phyloP scores from a whole-genome alignment of 1,140 invertebrate species.

The Sycophaga agraensis region DNA sequence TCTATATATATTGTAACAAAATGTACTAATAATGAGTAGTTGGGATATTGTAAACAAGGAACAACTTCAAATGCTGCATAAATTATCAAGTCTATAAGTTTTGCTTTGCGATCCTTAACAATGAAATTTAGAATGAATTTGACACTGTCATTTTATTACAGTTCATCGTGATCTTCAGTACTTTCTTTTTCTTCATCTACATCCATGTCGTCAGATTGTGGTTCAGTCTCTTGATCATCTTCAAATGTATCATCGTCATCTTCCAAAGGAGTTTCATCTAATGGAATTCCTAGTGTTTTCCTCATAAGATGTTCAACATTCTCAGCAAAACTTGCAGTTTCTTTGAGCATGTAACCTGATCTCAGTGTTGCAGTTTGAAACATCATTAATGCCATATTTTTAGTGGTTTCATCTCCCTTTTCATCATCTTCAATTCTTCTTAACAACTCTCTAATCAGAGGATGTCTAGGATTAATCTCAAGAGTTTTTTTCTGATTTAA shows the following conservation, averaged over 20 bases:
- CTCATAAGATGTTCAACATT: constrained; percentile 86
- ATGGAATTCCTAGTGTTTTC: constrained; percentile 77
- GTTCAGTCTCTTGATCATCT: constrained; percentile 56
- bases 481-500: constrained; percentile 95
- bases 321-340: constrained; percentile 84
- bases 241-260: constrained; percentile 66
- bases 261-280: constrained; percentile 70
- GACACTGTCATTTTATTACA: constrained; percentile 37
- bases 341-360: constrained; percentile 86
- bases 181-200: constrained; percentile 40
- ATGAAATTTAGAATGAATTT: constrained; percentile 18
- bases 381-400: constrained; percentile 88
- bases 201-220: constrained; percentile 56
- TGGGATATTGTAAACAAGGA: background rate
- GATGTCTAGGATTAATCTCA: constrained; percentile 97
- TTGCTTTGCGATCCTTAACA: constrained; percentile 38
- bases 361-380: constrained; percentile 91
- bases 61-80: constrained; percentile 21
- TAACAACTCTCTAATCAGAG: constrained; percentile 89
- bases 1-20: background rate
- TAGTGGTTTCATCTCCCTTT: constrained; percentile 78
- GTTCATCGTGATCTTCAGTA: constrained; percentile 49
- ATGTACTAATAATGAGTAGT: background rate
- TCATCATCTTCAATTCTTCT: constrained; percentile 78
- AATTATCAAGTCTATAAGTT: background rate